A percentile compares a stretch with the other conserved stretches of the same genome.
phyloP scores from a whole-genome alignment of 2,888 invertebrate species.

The Cryptops parisi region DNA sequence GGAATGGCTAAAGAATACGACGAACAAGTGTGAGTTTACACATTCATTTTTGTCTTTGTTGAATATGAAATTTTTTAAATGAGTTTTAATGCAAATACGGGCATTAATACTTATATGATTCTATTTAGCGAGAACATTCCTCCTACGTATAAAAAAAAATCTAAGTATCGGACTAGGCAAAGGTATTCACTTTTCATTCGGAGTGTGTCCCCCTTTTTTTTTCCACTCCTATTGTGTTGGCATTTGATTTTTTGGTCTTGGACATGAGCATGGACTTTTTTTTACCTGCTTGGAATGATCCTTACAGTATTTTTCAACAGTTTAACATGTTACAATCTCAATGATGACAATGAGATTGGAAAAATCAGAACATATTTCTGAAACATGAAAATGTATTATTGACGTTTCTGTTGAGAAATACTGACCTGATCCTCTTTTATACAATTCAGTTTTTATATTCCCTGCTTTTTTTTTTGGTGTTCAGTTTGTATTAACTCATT shows the following conservation, averaged over 20 bases:
- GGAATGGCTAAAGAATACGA: slow-evolving; percentile 81
- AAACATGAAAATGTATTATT: no score
- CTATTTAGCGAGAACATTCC: background rate
- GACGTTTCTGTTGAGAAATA: no score
- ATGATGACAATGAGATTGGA: no score
- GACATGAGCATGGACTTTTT: no score
- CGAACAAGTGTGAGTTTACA: slow-evolving; percentile 62
- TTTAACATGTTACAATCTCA: no score
- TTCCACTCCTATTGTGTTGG: background rate
- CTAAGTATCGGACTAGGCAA: slow-evolving; percentile 11
- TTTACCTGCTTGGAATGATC: background rate
- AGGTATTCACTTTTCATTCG: slow-evolving; percentile 4
- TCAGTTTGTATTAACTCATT: no score
- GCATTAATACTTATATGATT: background rate
- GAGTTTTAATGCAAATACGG: background rate
- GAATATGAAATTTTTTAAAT: background rate
- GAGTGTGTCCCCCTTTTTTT: background rate
- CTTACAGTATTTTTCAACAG: no score
- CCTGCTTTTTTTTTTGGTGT: no score
- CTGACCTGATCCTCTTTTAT: no score
- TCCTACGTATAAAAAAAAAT: slow-evolving; percentile 4
- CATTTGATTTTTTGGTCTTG: background rate
- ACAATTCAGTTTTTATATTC: no score
- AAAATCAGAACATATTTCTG: no score
- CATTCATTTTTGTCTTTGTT: slow-evolving; percentile 6